Evolutionary conservation across 2,888 invertebrate species (phyloP), one percentile per base, ranked within the genome.

Genomic region (Gnatocerus cornutus): DNA sequence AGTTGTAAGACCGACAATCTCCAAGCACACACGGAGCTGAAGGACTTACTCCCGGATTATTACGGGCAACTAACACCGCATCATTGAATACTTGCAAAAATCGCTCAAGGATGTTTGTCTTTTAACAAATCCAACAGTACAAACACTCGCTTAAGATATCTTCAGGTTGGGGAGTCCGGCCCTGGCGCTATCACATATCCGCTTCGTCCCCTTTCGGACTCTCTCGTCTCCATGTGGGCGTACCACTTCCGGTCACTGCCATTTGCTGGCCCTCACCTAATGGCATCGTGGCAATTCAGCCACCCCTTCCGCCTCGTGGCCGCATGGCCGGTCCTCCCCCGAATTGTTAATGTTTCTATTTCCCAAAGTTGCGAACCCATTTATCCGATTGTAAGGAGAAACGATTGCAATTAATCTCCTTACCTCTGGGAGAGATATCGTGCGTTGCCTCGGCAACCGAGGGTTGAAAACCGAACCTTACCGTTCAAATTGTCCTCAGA

Each of bases 301-400:
- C 13, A n/a, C 45, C 55, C 37, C 33, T 16, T 21, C 14, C 33
- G 12, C 5, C 29, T 27, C 27, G 13, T 39, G 50, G 7, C 13
- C 37, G 16, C 37, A 21, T 46, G 56, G 46, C 43, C 56, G 46
- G 16, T 30, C 56, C 69, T 59, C 69, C 73, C 68, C 72, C 73
- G 79, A 78, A 83, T 84, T 82, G 81, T 84, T 83, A 84, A 84
- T 84, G 84, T 84, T 83, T 84, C 84, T 84, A 84, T 84, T 84
- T 84, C 83, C 65, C 80, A 82, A 82, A 82, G 80, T 81, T 82
- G 82, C 81, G 80, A 82, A 79, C 81, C 82, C 82, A 83, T 83
- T 83, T 83, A 83, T 83, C 81, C 82, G 83, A 84, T 84, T 83
- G 84, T 82, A 82, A 84, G 83, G 83, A 84, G 84, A 83, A 84